Conservation (phyloP, 2,797 vertebrate genomes). For the Centropyge bicolor region DNA sequence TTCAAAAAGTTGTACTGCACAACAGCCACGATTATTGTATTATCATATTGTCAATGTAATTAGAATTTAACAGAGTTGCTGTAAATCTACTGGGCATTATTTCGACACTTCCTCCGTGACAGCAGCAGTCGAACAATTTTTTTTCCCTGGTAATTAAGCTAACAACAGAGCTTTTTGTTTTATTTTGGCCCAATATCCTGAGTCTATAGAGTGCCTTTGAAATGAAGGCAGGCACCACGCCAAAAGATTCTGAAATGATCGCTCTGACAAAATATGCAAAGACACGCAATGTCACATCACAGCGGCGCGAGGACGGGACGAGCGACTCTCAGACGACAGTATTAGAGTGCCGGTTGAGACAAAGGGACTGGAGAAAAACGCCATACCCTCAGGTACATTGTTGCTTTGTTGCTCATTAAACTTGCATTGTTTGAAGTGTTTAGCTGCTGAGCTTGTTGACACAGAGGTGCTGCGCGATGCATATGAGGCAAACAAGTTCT, state of each 20-base stretch:
- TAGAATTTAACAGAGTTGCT: constrained; percentile 63
- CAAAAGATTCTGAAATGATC: constrained; percentile 61
- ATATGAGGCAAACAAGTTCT: constrained; percentile 79
- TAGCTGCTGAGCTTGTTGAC: constrained; percentile 76
- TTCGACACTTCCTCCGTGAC: constrained; percentile 69
- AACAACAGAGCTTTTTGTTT: constrained; percentile 63
- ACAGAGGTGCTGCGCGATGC: constrained; percentile 70
- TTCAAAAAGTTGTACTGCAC: constrained; percentile 23
- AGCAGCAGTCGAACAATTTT: constrained; percentile 55
- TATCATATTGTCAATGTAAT: constrained; percentile 36
- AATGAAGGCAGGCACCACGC: constrained; percentile 51
- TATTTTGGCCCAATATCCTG: constrained; percentile 57
- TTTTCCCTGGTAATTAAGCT: constrained; percentile 64
- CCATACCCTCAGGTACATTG: constrained; percentile 73
- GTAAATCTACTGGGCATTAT: constrained; percentile 62
- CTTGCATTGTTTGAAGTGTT: constrained; percentile 82
- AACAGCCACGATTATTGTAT: constrained; percentile 17
- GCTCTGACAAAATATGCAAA: constrained; percentile 67
- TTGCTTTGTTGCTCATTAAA: constrained; percentile 84
- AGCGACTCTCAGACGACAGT: constrained; percentile 55
- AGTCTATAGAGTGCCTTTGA: constrained; percentile 51
- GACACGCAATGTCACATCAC: constrained; percentile 64
- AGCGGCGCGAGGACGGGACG: constrained; percentile 46
- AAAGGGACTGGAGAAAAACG: constrained; percentile 64
- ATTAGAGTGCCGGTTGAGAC: constrained; percentile 49